These are phyloP conservation scores for Platalea minor DNA, from an alignment of 2,797 vertebrate genomes.

Conservation along the genomic window DNA sequence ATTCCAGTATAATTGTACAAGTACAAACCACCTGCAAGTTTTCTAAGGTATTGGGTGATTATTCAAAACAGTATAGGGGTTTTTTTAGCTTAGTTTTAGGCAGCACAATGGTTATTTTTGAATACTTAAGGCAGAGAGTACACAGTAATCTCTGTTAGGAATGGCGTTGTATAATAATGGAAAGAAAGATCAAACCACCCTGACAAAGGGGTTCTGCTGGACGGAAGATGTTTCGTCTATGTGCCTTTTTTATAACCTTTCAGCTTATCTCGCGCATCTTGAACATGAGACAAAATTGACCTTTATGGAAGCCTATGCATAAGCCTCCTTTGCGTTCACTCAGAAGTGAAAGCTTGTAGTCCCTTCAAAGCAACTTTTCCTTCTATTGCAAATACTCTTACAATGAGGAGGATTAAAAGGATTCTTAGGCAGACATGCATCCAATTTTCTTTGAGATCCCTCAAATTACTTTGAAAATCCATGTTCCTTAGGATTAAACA, in stretches of 20 bases:
- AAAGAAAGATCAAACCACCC: background rate
- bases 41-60: background rate
- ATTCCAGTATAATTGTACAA: background rate
- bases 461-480: background rate
- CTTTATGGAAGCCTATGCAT: background rate
- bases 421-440: background rate
- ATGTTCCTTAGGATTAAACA: background rate
- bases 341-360: background rate
- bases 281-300: background rate
- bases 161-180: background rate
- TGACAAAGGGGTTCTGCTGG: background rate
- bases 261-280: background rate
- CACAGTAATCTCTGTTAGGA: background rate
- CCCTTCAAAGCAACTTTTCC: background rate
- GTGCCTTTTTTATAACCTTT: background rate
- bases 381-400: background rate
- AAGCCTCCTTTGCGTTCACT: background rate
- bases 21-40: background rate
- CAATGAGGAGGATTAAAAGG: background rate
- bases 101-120: background rate
- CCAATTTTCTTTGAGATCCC: background rate
- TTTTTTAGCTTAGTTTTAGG: background rate
- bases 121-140: background rate
- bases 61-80: background rate
- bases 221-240: rapidly evolving